A percentile compares a stretch with the other conserved stretches of the same genome.
Conservation (phyloP, 2,113 vertebrate species). For the Thinocorus orbignyianus region DNA sequence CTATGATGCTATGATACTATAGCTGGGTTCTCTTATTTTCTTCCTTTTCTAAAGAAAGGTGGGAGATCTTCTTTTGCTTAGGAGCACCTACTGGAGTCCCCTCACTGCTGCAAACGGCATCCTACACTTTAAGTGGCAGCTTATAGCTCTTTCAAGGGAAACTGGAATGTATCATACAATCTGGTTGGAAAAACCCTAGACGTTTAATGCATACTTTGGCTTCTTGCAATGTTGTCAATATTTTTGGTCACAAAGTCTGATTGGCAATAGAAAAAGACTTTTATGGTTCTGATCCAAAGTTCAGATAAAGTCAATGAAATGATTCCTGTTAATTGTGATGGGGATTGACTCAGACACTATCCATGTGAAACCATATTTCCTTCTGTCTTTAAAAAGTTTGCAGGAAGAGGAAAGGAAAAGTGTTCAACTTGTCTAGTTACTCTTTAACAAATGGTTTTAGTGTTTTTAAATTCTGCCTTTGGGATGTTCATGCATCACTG, state of each 20-base stretch:
- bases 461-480: conserved; percentile 40
- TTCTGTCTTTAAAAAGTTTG: neutral
- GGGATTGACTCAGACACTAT: neutral
- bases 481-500: conserved; percentile 45
- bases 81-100: neutral
- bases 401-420: neutral
- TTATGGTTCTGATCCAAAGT: neutral
- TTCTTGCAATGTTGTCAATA: neutral
- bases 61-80: neutral
- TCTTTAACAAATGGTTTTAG: conserved; percentile 34
- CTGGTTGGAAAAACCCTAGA: neutral
- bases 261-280: neutral
- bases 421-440: neutral
- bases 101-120: neutral
- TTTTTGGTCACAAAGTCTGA: neutral
- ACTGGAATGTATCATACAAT: neutral
- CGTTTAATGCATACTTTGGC: neutral
- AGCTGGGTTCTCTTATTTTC: neutral
- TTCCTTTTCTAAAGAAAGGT: neutral
- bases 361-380: neutral
- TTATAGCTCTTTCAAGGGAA: neutral
- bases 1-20: no score
- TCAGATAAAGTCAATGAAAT: neutral
- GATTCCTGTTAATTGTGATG: neutral
- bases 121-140: neutral